Evolutionary conservation across 2,888 invertebrate genomes (phyloP).

Genomic region (Lepeophtheirus nordmannii): DNA sequence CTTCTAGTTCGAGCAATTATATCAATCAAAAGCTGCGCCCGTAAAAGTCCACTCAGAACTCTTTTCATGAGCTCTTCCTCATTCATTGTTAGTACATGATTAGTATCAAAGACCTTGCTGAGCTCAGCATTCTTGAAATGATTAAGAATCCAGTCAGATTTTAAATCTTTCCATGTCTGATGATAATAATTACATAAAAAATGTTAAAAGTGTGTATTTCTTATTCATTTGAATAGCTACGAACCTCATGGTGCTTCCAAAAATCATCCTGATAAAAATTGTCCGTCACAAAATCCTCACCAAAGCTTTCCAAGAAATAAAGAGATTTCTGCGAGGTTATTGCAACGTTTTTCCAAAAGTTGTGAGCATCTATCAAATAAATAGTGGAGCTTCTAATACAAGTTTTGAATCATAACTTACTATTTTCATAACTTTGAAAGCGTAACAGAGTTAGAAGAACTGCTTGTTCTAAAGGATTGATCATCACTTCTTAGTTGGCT

Average conservation of each 20-base stretch:
- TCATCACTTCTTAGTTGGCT: constrained; percentile 1
- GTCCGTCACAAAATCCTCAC: background rate
- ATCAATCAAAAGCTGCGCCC: background rate
- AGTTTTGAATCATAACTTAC: background rate
- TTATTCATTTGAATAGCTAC: too few relatives aligned
- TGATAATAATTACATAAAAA: background rate
- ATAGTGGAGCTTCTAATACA: background rate
- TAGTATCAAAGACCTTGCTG: background rate
- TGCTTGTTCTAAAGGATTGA: background rate
- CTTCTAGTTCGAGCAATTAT: background rate
- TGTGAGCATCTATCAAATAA: background rate
- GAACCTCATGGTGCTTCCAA: background rate
- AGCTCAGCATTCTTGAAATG: background rate
- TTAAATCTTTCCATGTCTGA: background rate
- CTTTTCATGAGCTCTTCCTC: background rate
- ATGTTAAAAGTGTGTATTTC: background rate
- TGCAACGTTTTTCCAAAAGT: background rate
- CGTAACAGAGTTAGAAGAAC: background rate
- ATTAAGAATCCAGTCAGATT: background rate
- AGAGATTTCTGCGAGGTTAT: background rate
- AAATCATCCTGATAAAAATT: background rate
- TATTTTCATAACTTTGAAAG: background rate
- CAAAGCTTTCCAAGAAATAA: background rate
- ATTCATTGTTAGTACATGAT: background rate
- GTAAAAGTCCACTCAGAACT: background rate